Percentiles rank a stretch among this genome's conserved stretches.
phyloP scores from a whole-genome alignment of 1,140 invertebrate species.

The Scaptomyza montana region DNA sequence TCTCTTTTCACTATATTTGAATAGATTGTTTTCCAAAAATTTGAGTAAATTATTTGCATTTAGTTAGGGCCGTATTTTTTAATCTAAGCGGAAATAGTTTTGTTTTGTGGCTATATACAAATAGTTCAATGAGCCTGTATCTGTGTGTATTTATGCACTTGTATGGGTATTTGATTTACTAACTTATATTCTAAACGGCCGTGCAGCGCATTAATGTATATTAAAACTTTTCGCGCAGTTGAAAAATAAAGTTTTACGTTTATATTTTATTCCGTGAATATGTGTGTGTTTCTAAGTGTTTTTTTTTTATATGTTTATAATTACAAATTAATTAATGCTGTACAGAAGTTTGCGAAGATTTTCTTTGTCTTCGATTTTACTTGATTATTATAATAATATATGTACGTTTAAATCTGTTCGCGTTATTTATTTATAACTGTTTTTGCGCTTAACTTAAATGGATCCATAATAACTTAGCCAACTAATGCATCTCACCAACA shows the following conservation, averaged over 20 bases:
- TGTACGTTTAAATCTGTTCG: slow-evolving; percentile 5
- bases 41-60: slow-evolving; percentile 44
- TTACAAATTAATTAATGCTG: slow-evolving; percentile 82
- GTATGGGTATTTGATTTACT: slow-evolving; percentile 64
- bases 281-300: slow-evolving; percentile 11
- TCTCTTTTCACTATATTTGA: slow-evolving; percentile 14
- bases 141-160: slow-evolving; percentile 25
- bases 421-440: slow-evolving; percentile 4
- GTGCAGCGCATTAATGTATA: slow-evolving; percentile 19
- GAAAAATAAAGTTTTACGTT: slow-evolving; percentile 9
- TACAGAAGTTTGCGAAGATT: slow-evolving; percentile 65
- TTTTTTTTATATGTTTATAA: slow-evolving; percentile 49
- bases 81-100: slow-evolving; percentile 70
- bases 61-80: slow-evolving; percentile 43
- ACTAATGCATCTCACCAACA: slow-evolving; percentile 68
- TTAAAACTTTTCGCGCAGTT: slow-evolving; percentile 10
- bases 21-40: slow-evolving; percentile 37
- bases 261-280: slow-evolving; percentile 36
- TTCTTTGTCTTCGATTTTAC: slow-evolving; percentile 24
- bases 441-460: slow-evolving; percentile 56
- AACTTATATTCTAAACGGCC: slow-evolving; percentile 74
- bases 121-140: slow-evolving; percentile 21
- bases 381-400: slow-evolving; percentile 16
- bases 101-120: slow-evolving; percentile 70
- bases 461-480: slow-evolving; percentile 61